These are phyloP conservation scores for Plutella xylostella DNA, from an alignment of 2,888 invertebrate species.

Conservation along the genomic window DNA sequence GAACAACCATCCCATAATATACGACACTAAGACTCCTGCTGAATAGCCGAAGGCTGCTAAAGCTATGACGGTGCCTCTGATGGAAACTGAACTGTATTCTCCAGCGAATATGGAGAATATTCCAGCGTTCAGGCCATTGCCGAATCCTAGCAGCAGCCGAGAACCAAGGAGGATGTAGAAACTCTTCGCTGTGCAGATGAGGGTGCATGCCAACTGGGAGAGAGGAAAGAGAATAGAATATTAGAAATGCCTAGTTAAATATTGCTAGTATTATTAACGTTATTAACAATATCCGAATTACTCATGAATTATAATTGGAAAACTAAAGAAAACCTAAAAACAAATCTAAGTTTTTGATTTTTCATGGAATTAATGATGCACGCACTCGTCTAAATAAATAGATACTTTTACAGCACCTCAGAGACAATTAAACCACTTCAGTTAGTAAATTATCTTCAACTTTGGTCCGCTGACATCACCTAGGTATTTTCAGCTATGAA, in stretches of 20 bases:
- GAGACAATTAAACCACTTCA: no score
- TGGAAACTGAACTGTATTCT: not conserved
- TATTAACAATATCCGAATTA: not conserved
- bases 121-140: not conserved
- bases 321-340: not conserved
- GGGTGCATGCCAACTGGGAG: not conserved
- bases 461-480: no score
- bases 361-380: not conserved
- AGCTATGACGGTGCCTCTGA: not conserved
- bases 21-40: not conserved
- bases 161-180: not conserved
- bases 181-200: not conserved
- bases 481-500: no score
- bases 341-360: not conserved
- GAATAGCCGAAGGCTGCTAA: not conserved
- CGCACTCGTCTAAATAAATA: no score
- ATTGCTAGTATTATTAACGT: not conserved
- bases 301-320: not conserved
- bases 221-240: not conserved
- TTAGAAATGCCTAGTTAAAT: no score
- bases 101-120: not conserved
- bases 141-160: not conserved
- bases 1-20: conserved; percentile 3
- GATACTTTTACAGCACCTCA: no score
- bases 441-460: no score